Evolutionary conservation across 2,797 vertebrate genomes (phyloP), one percentile per base, ranked within the genome.

Genomic region (Gobio occitaniae): DNA sequence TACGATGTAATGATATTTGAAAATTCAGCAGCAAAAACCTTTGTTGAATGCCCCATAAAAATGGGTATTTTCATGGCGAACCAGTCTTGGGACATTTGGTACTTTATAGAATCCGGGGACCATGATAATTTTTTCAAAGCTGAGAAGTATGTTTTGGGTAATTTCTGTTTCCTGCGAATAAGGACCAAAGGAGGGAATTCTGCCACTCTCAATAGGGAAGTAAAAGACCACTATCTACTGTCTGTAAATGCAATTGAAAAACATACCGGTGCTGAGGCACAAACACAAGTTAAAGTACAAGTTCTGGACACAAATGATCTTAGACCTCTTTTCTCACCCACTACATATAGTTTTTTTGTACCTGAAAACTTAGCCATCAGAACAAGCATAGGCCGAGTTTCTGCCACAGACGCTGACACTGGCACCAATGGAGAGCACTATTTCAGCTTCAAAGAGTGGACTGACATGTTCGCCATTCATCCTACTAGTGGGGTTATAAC

Each of bases 341-440:
- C 96, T 0, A 95, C 95, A 0, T 97, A 97, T 86, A 95, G 95
- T 21, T 95, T 96, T 80, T 95, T 95, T 56, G 90, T 97, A 86
- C 95, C 94, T 3, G 96, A 97, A 90, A 96, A 95, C 89, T 95
- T 95, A 84, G 93, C 94, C 83, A 79, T 96, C 89, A 94, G 96
- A 93, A 96, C 95, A 83, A 97, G 96, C 54, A 91, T 97, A 0
- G 94, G 95, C 0, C 94, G 90, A 88, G 96, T 97, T 86, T 96
- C 93, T 0, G 96, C 96, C 68, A 97, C 96, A 2, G 96, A 97
- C 61, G 96, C 96, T 15, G 96, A 97, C 86, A 94, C 95, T 52
- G 96, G 96, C 87, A 96, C 96, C 76, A 97, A 97, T 25, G 96
- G 96, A 75, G 95, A 96, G 21, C 96, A 96, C 89, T 97, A 97